Percentiles rank a stretch among this genome's conserved stretches.
These are phyloP conservation scores for Varanus salvator DNA, from an alignment of 2,113 vertebrate genomes.

Conservation along the genomic window DNA sequence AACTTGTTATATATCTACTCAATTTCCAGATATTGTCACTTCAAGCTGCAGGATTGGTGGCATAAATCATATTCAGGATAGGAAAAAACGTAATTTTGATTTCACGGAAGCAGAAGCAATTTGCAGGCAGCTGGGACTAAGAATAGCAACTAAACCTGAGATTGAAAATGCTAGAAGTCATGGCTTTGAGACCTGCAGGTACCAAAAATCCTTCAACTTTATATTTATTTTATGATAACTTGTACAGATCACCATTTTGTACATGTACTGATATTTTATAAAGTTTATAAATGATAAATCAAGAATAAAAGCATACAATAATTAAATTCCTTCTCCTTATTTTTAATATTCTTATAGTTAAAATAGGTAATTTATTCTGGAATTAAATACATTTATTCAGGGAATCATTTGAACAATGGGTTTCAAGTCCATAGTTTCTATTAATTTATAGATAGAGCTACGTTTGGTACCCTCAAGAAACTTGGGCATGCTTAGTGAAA, in stretches of 20 bases:
- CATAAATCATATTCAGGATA: conserved; percentile 74
- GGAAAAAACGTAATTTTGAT: conserved; percentile 68
- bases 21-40: conserved; percentile 73
- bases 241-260: background rate
- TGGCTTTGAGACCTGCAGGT: conserved; percentile 93
- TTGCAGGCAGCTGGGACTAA: conserved; percentile 78
- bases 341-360: background rate
- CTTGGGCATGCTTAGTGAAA: background rate
- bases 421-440: background rate
- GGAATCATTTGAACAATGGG: background rate
- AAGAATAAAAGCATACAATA: background rate
- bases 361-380: background rate
- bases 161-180: conserved; percentile 75
- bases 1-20: conserved; percentile 53
- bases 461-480: background rate
- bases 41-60: conserved; percentile 78
- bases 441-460: background rate
- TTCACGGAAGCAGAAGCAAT: conserved; percentile 78
- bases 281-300: background rate
- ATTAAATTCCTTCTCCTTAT: background rate
- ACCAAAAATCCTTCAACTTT: conserved; percentile 17
- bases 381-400: background rate
- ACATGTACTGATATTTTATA: background rate
- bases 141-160: conserved; percentile 81
- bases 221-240: background rate